phyloP scores from a whole-genome alignment of 92 coral and sea anemone genomes.

The Phenganax subtilis region DNA sequence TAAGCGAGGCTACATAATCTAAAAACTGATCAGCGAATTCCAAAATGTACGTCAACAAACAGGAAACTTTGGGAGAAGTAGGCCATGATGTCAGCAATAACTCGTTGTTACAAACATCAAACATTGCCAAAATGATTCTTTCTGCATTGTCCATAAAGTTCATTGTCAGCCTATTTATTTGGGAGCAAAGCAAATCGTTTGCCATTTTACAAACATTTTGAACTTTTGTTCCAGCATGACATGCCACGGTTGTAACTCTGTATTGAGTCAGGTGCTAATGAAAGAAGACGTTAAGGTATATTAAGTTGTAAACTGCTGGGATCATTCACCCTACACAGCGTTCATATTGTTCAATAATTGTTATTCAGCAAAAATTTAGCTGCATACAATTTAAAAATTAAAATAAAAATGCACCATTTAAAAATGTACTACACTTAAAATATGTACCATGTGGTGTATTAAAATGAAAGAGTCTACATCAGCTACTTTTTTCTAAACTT shows the following conservation, averaged over 20 bases:
- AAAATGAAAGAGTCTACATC: no score
- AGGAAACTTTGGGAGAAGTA: background rate
- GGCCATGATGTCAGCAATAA: background rate
- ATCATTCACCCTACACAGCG: no score
- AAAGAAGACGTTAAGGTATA: background rate
- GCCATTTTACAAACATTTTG: conserved; percentile 7
- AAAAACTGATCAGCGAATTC: conserved; percentile 17
- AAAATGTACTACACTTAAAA: no score
- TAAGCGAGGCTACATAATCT: conserved; percentile 18
- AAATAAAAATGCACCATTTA: no score
- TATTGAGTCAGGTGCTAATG: conserved; percentile 3
- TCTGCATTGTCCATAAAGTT: conserved; percentile 6
- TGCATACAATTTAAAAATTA: no score
- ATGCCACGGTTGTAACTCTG: background rate
- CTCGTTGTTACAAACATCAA: conserved; percentile 17
- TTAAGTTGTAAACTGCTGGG: background rate
- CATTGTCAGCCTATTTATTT: background rate
- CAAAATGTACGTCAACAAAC: background rate
- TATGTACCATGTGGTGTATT: no score
- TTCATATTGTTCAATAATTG: no score
- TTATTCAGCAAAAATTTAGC: no score
- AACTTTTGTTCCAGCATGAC: background rate
- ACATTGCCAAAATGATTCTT: conserved; percentile 16
- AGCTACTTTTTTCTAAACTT: no score
- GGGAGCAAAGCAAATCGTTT: background rate